A percentile compares a stretch with the other conserved stretches of the same genome.
Evolutionary conservation across 2,113 vertebrate genomes (phyloP).

Genomic region (Pygoscelis adeliae): DNA sequence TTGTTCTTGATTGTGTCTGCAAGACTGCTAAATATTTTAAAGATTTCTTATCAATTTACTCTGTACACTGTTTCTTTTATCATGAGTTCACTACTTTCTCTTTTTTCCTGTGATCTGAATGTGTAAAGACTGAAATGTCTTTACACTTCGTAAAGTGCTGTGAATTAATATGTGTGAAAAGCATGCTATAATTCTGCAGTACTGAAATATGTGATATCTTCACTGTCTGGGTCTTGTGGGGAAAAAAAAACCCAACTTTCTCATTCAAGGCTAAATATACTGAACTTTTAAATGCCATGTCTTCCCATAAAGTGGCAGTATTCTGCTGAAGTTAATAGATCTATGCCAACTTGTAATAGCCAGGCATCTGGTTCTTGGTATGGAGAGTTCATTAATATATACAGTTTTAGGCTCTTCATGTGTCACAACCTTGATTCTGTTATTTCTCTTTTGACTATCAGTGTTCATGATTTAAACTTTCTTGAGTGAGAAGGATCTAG

Average conservation of each 20-base stretch:
- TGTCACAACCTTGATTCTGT: background rate
- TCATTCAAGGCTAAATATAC: background rate
- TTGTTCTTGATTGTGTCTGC: background rate
- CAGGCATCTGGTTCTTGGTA: background rate
- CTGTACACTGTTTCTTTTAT: background rate
- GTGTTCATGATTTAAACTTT: background rate
- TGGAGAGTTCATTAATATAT: background rate
- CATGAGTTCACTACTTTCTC: background rate
- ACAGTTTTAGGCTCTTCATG: background rate
- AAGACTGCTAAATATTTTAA: background rate
- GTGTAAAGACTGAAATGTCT: background rate
- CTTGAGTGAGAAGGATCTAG: background rate
- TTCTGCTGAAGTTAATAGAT: background rate
- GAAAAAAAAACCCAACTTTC: background rate
- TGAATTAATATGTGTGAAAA: background rate
- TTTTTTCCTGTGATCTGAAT: background rate
- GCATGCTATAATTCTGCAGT: background rate
- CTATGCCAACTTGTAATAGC: background rate
- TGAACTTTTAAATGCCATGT: background rate
- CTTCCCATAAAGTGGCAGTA: background rate
- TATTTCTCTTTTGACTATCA: background rate
- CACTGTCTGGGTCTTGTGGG: background rate
- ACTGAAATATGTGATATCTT: background rate
- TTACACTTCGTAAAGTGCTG: background rate
- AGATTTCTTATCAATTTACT: background rate